Base-by-base conservation (phyloP, 2,797 vertebrate species). In the Brachyrhaphis roseni region DNA sequence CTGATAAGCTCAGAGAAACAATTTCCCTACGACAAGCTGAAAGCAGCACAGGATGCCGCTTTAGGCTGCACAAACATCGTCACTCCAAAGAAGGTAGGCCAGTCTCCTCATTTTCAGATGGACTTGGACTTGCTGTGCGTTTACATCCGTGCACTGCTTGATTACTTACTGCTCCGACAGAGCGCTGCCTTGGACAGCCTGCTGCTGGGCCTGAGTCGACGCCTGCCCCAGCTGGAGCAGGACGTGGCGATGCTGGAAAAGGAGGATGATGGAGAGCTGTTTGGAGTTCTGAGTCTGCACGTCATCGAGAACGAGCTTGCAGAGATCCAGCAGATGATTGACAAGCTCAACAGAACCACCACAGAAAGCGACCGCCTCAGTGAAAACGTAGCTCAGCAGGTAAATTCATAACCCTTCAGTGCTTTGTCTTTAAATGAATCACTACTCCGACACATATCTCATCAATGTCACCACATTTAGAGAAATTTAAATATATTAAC, bases 271-370 rank as follows among this genome's bases (percentile, higher is more conserved):
- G 89, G 90, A 13, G 82, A 91, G 2, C 87, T 96, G 8, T 95
- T 93, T 0, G 87, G 86, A 15, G 91, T 85, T 3, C 71, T 96
- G 78, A 93, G 94, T 78, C 90, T 95, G 76, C 81, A 90, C 11
- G 86, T 96, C 75, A 87, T 96, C 0, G 85, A 96, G 74, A 94
- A 95, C 0, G 96, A 96, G 64, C 77, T 95, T 31, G 53, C 0
- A 0, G 94, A 96, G 77, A 88, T 96, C 74, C 73, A 70, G 11
- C 78, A 87, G 82, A 77, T 95, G 74, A 49, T 94, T 0, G 20
- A 84, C 36, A 90, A 83, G 71, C 93, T 96, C 72, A 95, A 94
- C 75, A 75, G 7, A 53, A 91, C 84, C 74, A 87, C 78, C 0
- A 0, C 0, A n/a, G 49, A 0, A 18, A 39, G 93, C 77, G 82